Evolutionary conservation across 1,140 invertebrate species (phyloP).

Genomic region (Laupala kohalensis): DNA sequence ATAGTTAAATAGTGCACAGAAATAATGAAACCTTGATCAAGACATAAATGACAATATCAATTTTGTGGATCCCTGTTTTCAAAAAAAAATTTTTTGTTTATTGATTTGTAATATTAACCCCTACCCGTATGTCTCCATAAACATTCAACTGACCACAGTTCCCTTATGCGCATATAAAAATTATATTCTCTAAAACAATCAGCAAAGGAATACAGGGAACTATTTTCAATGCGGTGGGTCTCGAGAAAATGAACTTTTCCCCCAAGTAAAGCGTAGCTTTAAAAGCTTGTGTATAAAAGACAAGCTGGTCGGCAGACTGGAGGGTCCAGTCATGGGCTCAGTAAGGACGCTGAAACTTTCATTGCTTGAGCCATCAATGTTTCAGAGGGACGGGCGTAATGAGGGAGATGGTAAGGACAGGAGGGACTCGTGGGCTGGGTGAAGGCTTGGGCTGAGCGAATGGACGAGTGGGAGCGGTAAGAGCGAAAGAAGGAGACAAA

Average conservation of each 20-base stretch:
- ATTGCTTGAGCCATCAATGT: background rate
- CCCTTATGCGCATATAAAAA: too few species aligned
- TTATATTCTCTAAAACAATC: too few species aligned
- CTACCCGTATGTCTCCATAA: too few species aligned
- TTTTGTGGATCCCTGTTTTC: too few species aligned
- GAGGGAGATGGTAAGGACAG: background rate
- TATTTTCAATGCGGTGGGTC: too few species aligned
- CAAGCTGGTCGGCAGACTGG: background rate
- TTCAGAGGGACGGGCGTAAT: background rate
- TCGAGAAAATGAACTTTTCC: background rate
- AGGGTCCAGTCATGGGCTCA: background rate
- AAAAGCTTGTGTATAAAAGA: background rate
- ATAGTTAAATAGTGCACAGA: too few species aligned
- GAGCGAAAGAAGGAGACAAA: background rate
- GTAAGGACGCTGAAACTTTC: background rate
- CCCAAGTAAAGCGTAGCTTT: background rate
- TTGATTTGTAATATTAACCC: too few species aligned
- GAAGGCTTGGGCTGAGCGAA: background rate
- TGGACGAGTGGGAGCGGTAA: background rate
- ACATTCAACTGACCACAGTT: too few species aligned
- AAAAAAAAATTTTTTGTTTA: too few species aligned
- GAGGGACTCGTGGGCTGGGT: background rate
- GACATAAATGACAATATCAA: too few species aligned
- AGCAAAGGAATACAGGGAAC: too few species aligned
- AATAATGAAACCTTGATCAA: too few species aligned